Conservation (phyloP, 30 jellyfish, hydroid and myxozoan genomes). For the Aurelia coerulea region DNA sequence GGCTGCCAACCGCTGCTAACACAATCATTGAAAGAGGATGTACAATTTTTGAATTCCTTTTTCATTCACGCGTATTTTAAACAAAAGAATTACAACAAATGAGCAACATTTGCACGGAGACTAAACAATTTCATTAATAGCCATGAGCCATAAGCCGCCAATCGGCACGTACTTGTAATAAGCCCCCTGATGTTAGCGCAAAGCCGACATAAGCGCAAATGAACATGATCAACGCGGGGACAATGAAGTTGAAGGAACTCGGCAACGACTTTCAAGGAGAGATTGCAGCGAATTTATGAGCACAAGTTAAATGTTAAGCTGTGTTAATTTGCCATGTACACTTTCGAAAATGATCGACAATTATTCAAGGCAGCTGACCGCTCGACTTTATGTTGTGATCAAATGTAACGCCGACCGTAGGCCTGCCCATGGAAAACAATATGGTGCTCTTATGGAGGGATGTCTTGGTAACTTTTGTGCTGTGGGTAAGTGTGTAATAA, state of each 20-base stretch:
- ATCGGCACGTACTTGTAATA: constrained; percentile 8
- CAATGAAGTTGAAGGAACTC: constrained; percentile 1
- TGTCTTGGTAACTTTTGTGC: constrained; percentile 51
- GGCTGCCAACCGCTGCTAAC: constrained; percentile 29
- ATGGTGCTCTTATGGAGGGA: constrained; percentile 76
- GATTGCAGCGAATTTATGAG: not conserved
- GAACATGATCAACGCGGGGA: constrained; percentile 25
- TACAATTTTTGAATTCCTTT: constrained; percentile 54
- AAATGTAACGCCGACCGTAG: constrained; percentile 33
- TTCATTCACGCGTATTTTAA: not conserved
- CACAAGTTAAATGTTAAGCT: not conserved
- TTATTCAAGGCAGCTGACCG: constrained; percentile 41
- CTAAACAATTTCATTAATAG: constrained; percentile 3
- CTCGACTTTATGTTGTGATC: constrained; percentile 21
- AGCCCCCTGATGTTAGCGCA: constrained; percentile 65
- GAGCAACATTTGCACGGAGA: constrained; percentile 39
- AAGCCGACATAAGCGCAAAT: constrained; percentile 53
- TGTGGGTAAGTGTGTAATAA: constrained; percentile 37
- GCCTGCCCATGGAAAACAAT: constrained; percentile 77
- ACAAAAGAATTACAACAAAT: constrained; percentile 19
- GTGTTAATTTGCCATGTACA: constrained; percentile 45
- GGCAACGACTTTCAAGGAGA: not conserved
- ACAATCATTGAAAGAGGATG: constrained; percentile 22
- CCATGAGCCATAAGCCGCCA: constrained; percentile 17
- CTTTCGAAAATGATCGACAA: constrained; percentile 49